phyloP scores from a whole-genome alignment of 2,888 invertebrate species.

The Rhodophaea formosa region DNA sequence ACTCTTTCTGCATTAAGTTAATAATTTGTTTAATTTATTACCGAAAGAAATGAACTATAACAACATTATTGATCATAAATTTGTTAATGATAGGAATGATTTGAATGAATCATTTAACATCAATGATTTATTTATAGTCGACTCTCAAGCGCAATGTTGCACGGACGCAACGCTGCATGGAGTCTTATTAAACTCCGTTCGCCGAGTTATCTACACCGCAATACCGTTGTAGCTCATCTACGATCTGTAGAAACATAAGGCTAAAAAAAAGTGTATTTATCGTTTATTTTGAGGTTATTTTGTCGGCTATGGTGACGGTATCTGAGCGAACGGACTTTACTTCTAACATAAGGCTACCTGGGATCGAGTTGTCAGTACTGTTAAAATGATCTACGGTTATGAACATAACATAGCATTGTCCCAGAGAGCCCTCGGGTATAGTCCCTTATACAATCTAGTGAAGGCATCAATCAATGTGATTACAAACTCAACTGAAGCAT shows the following conservation, averaged over 20 bases:
- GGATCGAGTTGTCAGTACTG: slow-evolving; percentile 26
- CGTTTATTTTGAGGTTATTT: no score
- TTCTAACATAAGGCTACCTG: slow-evolving; percentile 25
- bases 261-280: no score
- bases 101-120: slow-evolving; percentile 62
- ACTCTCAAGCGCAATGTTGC: slow-evolving; percentile 46
- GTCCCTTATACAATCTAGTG: slow-evolving; percentile 52
- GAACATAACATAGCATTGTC: slow-evolving; percentile 31
- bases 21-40: slow-evolving; percentile 55
- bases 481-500: slow-evolving; percentile 55
- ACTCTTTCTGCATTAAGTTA: slow-evolving; percentile 60
- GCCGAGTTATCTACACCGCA: no score
- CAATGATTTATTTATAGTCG: slow-evolving; percentile 44
- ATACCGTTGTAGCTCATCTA: no score
- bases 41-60: slow-evolving; percentile 57
- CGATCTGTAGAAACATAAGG: no score
- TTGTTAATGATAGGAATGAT: slow-evolving; percentile 71
- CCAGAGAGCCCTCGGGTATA: slow-evolving; percentile 39
- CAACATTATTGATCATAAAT: slow-evolving; percentile 53
- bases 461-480: slow-evolving; percentile 69
- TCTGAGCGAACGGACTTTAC: slow-evolving; percentile 17
- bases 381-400: slow-evolving; percentile 30
- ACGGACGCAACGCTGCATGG: slow-evolving; percentile 42
- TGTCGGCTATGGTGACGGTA: no score
- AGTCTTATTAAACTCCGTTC: slow-evolving; percentile 21